phyloP scores from a whole-genome alignment of 53 echinoderm and acorn worm genomes.

The Antedon mediterranea region DNA sequence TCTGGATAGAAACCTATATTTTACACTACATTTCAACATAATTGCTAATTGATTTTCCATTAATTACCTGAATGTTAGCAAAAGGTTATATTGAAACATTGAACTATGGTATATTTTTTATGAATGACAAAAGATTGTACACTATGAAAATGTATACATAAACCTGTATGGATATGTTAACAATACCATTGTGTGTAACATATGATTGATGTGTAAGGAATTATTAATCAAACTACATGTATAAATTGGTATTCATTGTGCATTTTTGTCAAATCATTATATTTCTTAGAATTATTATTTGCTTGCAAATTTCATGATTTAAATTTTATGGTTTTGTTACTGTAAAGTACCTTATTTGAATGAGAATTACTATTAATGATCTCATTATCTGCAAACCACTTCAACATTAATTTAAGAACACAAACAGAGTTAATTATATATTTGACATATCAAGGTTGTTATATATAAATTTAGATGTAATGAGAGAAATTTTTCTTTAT shows the following conservation, averaged over 20 bases:
- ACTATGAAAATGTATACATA: too few species aligned
- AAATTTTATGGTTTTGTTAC: not conserved
- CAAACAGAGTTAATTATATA: not conserved
- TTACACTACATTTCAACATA: too few species aligned
- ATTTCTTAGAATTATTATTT: not conserved
- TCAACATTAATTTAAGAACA: not conserved
- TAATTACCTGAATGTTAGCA: too few species aligned
- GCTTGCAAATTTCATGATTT: not conserved
- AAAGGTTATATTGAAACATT: too few species aligned
- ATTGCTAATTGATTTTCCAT: too few species aligned
- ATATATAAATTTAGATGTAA: too few species aligned
- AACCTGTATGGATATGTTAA: too few species aligned
- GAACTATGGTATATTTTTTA: too few species aligned
- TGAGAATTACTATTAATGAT: not conserved
- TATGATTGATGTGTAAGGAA: not conserved
- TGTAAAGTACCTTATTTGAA: not conserved
- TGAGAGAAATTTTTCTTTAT: too few species aligned
- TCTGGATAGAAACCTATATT: too few species aligned
- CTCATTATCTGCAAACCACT: not conserved
- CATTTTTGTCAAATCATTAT: not conserved
- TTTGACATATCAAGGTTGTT: not conserved
- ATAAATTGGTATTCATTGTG: not conserved
- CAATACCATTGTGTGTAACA: not conserved
- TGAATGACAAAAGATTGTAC: too few species aligned
- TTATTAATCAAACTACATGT: not conserved